Conservation (phyloP, 2,888 invertebrate genomes). For the Timema podura region DNA sequence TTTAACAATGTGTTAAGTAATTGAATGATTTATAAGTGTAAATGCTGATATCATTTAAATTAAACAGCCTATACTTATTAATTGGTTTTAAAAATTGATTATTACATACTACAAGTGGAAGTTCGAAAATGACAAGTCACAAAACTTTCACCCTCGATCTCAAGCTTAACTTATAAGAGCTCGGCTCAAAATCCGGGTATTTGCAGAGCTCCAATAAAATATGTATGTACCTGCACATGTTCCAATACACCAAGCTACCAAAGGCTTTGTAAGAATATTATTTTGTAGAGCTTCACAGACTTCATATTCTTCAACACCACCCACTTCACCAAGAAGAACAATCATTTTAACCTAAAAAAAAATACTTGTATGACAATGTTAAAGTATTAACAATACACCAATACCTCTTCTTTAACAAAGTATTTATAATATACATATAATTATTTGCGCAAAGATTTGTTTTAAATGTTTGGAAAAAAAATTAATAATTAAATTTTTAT, state of each 20-base stretch:
- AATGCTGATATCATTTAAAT: no score
- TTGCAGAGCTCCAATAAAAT: no score
- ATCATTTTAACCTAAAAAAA: conserved; percentile 81
- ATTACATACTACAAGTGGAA: no score
- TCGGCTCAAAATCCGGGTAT: no score
- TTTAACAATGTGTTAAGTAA: no score
- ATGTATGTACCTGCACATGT: conserved; percentile 69
- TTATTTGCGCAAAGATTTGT: conserved; percentile 13
- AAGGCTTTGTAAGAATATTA: conserved; percentile 81
- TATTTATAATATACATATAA: conserved; percentile 9
- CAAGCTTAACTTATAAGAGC: no score
- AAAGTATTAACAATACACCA: not conserved
- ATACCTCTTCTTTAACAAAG: not conserved
- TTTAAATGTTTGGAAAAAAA: conserved; percentile 13
- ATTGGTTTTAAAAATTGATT: no score
- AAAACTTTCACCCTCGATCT: no score
- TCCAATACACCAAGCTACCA: conserved; percentile 99
- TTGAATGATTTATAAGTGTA: no score
- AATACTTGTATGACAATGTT: not conserved
- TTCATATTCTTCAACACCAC: conserved; percentile 96
- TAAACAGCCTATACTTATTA: no score
- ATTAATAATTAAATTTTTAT: no score
- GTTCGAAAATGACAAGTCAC: no score
- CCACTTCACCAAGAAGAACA: conserved; percentile 96
- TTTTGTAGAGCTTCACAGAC: conserved; percentile 83